A percentile compares a stretch with the other conserved stretches of the same genome.
phyloP scores from a whole-genome alignment of 2,888 invertebrate genomes.

The Hoplodrina ambigua region DNA sequence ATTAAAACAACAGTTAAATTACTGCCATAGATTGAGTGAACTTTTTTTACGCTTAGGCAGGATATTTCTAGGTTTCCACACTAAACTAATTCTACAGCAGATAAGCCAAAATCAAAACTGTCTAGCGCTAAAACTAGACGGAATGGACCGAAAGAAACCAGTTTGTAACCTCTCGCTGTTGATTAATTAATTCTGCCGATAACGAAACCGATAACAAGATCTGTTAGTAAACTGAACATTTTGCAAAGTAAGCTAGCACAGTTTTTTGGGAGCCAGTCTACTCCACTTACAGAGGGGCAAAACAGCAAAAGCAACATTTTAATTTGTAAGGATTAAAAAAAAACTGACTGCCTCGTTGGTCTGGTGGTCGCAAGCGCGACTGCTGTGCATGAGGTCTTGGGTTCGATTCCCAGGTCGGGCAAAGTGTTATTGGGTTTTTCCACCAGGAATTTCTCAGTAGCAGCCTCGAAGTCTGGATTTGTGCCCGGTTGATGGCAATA shows the following conservation, averaged over 20 bases:
- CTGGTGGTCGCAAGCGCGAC: too few species aligned
- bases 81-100: constrained; percentile 1
- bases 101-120: neutral
- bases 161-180: constrained; percentile 16
- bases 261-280: constrained; percentile 4
- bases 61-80: neutral
- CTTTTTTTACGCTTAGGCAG: neutral
- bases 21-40: too few species aligned
- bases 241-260: constrained; percentile 26
- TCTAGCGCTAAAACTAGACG: neutral
- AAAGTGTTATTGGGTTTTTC: too few species aligned
- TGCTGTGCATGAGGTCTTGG: too few species aligned
- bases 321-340: constrained; percentile 1
- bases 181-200: constrained; percentile 6
- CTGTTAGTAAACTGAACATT: constrained; percentile 18
- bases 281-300: constrained; percentile 13
- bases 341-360: too few species aligned
- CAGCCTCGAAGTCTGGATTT: too few species aligned
- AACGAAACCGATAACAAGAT: constrained; percentile 12
- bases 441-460: too few species aligned
- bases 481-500: too few species aligned
- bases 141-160: neutral
- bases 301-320: neutral
- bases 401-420: too few species aligned
- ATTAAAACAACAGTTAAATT: neutral